A percentile compares a stretch with the other conserved stretches of the same genome.
phyloP scores from a whole-genome alignment of 2,113 vertebrate genomes.

The Cryptomyrus ogoouensis region DNA sequence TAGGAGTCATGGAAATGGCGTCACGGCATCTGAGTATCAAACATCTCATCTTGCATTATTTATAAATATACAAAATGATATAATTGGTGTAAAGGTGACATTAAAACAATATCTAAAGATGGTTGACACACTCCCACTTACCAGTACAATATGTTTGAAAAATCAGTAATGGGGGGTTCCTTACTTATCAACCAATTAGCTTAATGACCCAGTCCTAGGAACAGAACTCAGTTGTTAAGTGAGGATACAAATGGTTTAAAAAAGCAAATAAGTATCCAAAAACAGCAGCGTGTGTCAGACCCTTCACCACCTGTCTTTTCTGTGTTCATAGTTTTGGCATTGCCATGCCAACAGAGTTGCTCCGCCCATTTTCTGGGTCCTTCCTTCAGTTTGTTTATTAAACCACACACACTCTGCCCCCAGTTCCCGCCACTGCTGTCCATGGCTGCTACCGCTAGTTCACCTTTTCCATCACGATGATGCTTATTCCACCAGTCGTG shows the following conservation, averaged over 20 bases:
- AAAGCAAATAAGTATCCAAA: background rate
- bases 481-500: background rate
- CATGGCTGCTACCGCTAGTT: conserved; percentile 35
- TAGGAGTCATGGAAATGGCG: too few relatives aligned
- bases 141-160: too few relatives aligned
- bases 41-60: too few relatives aligned
- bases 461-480: background rate
- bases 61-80: too few relatives aligned
- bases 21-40: too few relatives aligned
- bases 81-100: too few relatives aligned
- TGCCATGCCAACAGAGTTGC: conserved; percentile 33
- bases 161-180: too few relatives aligned
- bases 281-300: conserved; percentile 35
- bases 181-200: too few relatives aligned
- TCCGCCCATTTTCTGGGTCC: conserved; percentile 30
- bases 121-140: too few relatives aligned
- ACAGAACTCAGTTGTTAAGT: too few relatives aligned
- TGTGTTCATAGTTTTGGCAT: conserved; percentile 29
- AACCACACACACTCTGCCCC: conserved; percentile 21
- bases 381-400: conserved; percentile 32
- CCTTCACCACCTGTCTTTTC: conserved; percentile 21
- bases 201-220: too few relatives aligned
- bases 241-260: background rate
- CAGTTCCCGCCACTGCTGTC: conserved; percentile 31
- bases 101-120: too few relatives aligned